Percentiles rank a stretch among this genome's conserved stretches.
Conservation (phyloP, 2,113 vertebrate species). For the Excalfactoria chinensis region DNA sequence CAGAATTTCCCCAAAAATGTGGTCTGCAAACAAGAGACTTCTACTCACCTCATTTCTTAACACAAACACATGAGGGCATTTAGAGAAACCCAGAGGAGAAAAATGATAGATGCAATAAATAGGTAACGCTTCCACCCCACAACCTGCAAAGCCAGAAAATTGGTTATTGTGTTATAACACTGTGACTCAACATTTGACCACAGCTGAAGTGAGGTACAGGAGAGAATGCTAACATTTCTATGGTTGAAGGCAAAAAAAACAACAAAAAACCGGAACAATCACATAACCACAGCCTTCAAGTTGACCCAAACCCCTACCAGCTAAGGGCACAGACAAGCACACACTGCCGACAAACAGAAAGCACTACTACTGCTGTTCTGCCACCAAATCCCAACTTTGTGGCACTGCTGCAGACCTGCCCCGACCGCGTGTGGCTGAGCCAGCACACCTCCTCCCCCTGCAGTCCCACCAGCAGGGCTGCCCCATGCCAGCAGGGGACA, state of each 20-base stretch:
- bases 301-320: neutral
- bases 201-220: neutral
- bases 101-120: neutral
- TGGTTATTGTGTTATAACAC: neutral
- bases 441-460: neutral
- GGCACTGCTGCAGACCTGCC: neutral
- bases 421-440: no score
- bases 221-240: neutral
- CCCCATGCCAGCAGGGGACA: neutral
- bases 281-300: neutral
- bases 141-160: neutral
- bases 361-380: neutral
- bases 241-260: neutral
- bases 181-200: neutral
- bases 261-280: neutral
- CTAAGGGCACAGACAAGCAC: accelerated
- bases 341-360: neutral
- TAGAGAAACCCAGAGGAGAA: neutral
- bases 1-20: neutral
- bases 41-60: neutral
- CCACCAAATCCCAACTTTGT: accelerated
- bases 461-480: neutral
- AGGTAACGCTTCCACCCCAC: neutral
- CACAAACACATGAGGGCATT: neutral
- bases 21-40: neutral